Conservation (phyloP, 2,113 vertebrate species). For the Mesitornis unicolor region DNA sequence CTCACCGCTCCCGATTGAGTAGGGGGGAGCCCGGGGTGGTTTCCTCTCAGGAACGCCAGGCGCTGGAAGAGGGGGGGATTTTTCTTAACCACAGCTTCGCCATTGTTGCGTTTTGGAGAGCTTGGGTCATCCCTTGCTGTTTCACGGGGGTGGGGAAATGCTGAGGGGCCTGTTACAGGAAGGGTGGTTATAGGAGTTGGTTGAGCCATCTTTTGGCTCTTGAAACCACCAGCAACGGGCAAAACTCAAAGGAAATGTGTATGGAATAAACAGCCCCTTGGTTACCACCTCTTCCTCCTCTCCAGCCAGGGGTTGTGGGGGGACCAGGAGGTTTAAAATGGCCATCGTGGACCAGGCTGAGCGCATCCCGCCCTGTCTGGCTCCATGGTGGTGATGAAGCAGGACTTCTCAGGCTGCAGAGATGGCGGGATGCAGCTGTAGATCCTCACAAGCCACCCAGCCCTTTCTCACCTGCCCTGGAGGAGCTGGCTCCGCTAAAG, state of each 20-base stretch:
- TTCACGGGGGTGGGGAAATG: not conserved
- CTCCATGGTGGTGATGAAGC: rapidly evolving
- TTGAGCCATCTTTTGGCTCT: not conserved
- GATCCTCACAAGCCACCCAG: not conserved
- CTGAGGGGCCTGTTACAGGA: rapidly evolving
- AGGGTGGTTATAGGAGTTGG: not conserved
- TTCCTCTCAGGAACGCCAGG: not conserved
- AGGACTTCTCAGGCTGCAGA: not conserved
- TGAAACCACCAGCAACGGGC: not conserved
- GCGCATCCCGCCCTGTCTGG: rapidly evolving
- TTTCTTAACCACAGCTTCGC: not conserved
- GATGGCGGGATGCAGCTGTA: rapidly evolving
- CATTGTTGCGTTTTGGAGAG: rapidly evolving
- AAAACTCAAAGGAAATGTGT: not conserved
- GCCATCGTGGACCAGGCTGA: not conserved
- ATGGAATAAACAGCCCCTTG: not conserved
- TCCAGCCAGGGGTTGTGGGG: not conserved
- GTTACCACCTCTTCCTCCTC: not conserved
- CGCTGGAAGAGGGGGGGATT: not conserved
- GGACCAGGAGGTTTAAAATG: not conserved
- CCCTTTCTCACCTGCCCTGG: not conserved
- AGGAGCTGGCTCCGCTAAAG: not conserved
- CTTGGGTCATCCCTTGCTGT: rapidly evolving
- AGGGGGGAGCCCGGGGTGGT: not conserved
- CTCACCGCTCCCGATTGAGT: not conserved